Evolutionary conservation across 2,888 invertebrate species (phyloP).

Genomic region (Cerastis leucographa): DNA sequence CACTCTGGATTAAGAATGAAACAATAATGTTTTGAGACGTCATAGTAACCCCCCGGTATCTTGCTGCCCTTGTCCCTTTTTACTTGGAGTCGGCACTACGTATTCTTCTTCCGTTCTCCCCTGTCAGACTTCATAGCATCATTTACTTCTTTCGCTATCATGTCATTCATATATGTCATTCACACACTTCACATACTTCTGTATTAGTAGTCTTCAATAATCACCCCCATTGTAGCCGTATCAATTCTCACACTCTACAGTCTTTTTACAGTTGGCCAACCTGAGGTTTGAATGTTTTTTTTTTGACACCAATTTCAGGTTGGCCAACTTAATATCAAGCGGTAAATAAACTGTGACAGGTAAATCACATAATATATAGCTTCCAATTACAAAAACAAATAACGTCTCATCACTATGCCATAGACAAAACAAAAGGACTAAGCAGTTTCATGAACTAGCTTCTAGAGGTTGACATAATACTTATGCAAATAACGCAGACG

Average conservation of each 20-base stretch:
- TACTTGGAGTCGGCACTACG: too few relatives aligned
- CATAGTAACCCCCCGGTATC: too few relatives aligned
- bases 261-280: not conserved
- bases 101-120: too few relatives aligned
- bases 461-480: slow-evolving; percentile 72
- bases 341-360: not conserved
- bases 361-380: too few relatives aligned
- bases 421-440: slow-evolving; percentile 51
- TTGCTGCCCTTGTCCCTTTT: too few relatives aligned
- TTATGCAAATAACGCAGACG: slow-evolving; percentile 77
- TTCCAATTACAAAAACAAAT: slow-evolving; percentile 24
- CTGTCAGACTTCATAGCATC: too few relatives aligned
- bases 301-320: not conserved
- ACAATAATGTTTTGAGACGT: too few relatives aligned
- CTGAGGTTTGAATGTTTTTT: not conserved
- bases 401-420: slow-evolving; percentile 48
- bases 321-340: not conserved
- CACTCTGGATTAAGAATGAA: too few relatives aligned
- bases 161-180: too few relatives aligned
- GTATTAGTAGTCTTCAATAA: not conserved
- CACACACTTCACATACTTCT: too few relatives aligned
- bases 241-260: not conserved
- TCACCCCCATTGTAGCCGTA: not conserved
- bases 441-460: slow-evolving; percentile 56
- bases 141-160: too few relatives aligned